These are phyloP conservation scores for Elanoides forficatus DNA, from an alignment of 2,113 vertebrate genomes.

Conservation along the genomic window DNA sequence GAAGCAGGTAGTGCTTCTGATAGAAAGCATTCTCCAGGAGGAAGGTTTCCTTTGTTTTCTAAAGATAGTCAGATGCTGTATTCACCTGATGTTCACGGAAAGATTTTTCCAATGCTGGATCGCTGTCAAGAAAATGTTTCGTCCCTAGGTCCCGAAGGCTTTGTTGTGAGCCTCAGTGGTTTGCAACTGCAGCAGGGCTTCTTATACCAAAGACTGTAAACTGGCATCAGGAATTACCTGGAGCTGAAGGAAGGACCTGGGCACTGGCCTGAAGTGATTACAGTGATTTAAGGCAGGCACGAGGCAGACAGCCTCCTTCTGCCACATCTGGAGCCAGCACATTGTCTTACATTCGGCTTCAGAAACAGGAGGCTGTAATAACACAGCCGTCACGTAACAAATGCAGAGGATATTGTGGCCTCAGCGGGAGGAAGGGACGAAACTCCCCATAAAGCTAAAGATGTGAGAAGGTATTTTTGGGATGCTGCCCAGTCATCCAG, in stretches of 20 bases:
- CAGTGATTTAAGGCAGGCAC: not conserved
- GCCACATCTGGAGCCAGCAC: not conserved
- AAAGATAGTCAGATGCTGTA: not conserved
- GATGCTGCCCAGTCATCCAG: constrained; percentile 55
- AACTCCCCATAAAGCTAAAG: constrained; percentile 59
- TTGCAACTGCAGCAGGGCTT: not conserved
- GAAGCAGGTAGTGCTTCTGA: not conserved
- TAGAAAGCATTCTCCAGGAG: not conserved
- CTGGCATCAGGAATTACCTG: not conserved
- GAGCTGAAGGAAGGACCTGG: not conserved
- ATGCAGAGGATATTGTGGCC: constrained; percentile 49
- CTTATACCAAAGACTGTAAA: not conserved
- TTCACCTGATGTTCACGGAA: not conserved
- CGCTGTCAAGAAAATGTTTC: not conserved
- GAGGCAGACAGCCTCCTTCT: not conserved
- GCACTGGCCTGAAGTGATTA: constrained; percentile 6
- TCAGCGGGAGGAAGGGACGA: constrained; percentile 54
- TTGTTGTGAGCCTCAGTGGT: not conserved
- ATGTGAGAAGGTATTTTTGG: constrained; percentile 64
- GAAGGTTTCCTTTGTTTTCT: not conserved
- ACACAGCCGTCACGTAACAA: constrained; percentile 17
- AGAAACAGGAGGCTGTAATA: constrained; percentile 49
- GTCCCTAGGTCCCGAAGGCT: not conserved
- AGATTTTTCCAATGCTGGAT: not conserved
- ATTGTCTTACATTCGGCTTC: not conserved